Conservation (phyloP, 2,797 vertebrate species). For the Helicolenus hilgendorfi region DNA sequence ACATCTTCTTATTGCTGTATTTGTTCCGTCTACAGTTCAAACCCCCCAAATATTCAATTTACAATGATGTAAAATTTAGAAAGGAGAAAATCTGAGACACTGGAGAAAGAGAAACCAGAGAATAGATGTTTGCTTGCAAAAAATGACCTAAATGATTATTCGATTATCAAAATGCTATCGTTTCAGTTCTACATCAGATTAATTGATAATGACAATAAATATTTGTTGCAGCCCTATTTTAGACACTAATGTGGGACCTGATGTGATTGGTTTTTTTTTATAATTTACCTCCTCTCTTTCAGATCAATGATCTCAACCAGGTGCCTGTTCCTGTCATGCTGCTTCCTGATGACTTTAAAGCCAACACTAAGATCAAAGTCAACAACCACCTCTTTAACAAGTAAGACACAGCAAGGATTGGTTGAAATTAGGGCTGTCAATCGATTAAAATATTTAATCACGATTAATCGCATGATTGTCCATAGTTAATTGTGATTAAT, state of each 20-base stretch:
- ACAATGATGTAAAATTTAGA: neutral
- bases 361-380: slow-evolving; percentile 97
- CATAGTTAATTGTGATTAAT: too few relatives aligned
- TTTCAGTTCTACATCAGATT: neutral
- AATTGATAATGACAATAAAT: neutral
- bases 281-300: neutral
- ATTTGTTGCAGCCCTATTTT: neutral
- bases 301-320: slow-evolving; percentile 97
- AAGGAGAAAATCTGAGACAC: neutral
- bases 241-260: neutral
- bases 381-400: slow-evolving; percentile 98
- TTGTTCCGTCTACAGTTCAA: neutral
- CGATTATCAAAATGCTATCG: neutral
- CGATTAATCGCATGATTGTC: too few relatives aligned
- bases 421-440: neutral
- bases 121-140: neutral
- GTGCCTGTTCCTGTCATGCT: slow-evolving; percentile 96
- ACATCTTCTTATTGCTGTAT: neutral
- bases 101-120: neutral
- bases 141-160: neutral
- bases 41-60: neutral
- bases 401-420: slow-evolving; percentile 76
- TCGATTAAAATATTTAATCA: neutral
- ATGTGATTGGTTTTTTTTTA: neutral
- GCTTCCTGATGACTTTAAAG: slow-evolving; percentile 97